Conservation (phyloP, 2,888 invertebrate genomes). For the Agrochola macilenta region DNA sequence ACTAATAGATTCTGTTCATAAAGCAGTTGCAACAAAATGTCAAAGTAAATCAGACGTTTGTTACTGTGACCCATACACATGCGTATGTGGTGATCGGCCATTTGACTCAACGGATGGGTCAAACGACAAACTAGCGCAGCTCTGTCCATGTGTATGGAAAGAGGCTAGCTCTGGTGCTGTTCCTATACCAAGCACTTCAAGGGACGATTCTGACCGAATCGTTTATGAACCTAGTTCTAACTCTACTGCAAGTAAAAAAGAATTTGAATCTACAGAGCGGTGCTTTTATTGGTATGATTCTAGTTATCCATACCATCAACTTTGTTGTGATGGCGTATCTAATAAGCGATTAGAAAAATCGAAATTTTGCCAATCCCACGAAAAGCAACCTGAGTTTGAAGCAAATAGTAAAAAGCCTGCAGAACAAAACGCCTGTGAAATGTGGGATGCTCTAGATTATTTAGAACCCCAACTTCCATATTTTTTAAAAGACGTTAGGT, state of each 20-base stretch:
- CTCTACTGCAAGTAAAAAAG: conserved; percentile 21
- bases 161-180: not conserved
- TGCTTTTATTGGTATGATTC: conserved; percentile 67
- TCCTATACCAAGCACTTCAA: not conserved
- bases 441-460: conserved; percentile 72
- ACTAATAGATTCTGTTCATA: conserved; percentile 65
- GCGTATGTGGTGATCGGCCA: conserved; percentile 69
- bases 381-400: not conserved
- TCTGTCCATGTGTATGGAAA: not conserved
- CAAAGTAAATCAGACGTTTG: conserved; percentile 62
- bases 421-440: not conserved
- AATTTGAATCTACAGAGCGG: conserved; percentile 53
- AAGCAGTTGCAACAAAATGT: conserved; percentile 73
- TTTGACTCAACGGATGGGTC: conserved; percentile 28
- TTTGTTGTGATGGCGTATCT: conserved; percentile 65
- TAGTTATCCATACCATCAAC: conserved; percentile 62
- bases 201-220: conserved; percentile 61
- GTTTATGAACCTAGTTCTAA: conserved; percentile 37
- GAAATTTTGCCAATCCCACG: conserved; percentile 53
- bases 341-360: conserved; percentile 71
- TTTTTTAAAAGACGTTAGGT: conserved; percentile 72
- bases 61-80: conserved; percentile 71
- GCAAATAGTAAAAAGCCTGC: not conserved
- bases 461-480: conserved; percentile 81
- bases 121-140: not conserved